phyloP scores from a whole-genome alignment of 2,797 vertebrate genomes.

The Danio jaintianensis region DNA sequence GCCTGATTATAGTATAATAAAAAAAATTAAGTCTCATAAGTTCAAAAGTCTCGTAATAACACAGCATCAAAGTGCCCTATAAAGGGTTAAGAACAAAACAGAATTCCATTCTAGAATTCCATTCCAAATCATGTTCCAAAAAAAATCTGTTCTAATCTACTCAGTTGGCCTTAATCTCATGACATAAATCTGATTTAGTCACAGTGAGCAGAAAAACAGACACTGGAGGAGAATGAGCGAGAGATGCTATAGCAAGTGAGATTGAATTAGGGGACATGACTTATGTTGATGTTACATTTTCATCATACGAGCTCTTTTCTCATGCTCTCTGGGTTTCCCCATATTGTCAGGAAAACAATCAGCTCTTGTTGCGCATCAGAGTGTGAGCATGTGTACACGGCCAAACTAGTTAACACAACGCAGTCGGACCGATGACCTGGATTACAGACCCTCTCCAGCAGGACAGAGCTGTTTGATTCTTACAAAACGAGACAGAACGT shows the following conservation, averaged over 20 bases:
- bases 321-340: conserved; percentile 52
- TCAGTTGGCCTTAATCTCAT: neutral
- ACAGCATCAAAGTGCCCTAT: too few relatives aligned
- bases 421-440: conserved; percentile 30
- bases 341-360: conserved; percentile 57
- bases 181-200: conserved; percentile 15
- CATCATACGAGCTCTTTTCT: conserved; percentile 57
- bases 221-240: conserved; percentile 37
- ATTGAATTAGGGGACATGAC: conserved; percentile 62
- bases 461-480: conserved; percentile 1
- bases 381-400: conserved; percentile 39
- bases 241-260: conserved; percentile 48
- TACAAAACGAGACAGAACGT: neutral
- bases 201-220: conserved; percentile 37
- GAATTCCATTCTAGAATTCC: neutral
- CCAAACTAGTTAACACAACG: conserved; percentile 45
- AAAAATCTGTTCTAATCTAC: conserved; percentile 29
- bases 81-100: neutral
- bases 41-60: too few relatives aligned
- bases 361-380: conserved; percentile 50
- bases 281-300: conserved; percentile 57
- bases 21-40: too few relatives aligned
- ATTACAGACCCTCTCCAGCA: conserved; percentile 24
- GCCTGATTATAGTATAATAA: too few relatives aligned
- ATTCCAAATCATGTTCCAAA: neutral